Conservation (phyloP, 2,888 invertebrate genomes). For the Xanthostigma xanthostigma region DNA sequence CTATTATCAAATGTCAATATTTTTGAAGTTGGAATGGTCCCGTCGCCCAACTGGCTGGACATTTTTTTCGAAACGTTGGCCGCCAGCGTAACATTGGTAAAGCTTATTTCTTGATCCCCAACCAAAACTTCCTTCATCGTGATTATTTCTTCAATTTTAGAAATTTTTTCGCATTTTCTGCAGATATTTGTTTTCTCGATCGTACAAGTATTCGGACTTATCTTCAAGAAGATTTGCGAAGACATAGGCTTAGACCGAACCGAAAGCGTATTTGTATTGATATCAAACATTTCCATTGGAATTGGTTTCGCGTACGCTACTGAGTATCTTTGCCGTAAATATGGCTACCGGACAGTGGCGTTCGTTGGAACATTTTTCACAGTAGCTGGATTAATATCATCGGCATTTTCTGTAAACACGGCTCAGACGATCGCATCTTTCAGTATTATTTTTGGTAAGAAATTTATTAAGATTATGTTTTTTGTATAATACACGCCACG, state of each 20-base stretch:
- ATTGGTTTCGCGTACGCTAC: constrained; percentile 44
- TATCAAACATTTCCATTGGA: constrained; percentile 44
- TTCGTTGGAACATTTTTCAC: constrained; percentile 34
- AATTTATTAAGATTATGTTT: no score
- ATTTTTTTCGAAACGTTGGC: no score
- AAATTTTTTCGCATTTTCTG: constrained; percentile 10
- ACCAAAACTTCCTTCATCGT: no score
- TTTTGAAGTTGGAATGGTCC: no score
- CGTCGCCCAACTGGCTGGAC: no score
- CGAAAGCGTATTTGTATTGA: constrained; percentile 40
- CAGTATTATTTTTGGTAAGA: constrained; percentile 31
- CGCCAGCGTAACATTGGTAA: no score
- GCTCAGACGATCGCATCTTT: constrained; percentile 40
- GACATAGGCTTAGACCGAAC: constrained; percentile 35
- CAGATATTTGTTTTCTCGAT: constrained; percentile 36
- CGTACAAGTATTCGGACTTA: constrained; percentile 42
- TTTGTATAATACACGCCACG: no score
- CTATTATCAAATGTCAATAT: no score
- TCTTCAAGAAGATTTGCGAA: constrained; percentile 41
- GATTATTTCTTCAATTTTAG: no score
- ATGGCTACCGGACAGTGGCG: constrained; percentile 44
- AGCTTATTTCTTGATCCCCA: no score
- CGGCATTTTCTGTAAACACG: constrained; percentile 35
- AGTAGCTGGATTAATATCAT: constrained; percentile 35
- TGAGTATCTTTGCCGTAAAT: constrained; percentile 38